phyloP scores from a whole-genome alignment of 2,113 vertebrate species.

The Lipophrys pholis region DNA sequence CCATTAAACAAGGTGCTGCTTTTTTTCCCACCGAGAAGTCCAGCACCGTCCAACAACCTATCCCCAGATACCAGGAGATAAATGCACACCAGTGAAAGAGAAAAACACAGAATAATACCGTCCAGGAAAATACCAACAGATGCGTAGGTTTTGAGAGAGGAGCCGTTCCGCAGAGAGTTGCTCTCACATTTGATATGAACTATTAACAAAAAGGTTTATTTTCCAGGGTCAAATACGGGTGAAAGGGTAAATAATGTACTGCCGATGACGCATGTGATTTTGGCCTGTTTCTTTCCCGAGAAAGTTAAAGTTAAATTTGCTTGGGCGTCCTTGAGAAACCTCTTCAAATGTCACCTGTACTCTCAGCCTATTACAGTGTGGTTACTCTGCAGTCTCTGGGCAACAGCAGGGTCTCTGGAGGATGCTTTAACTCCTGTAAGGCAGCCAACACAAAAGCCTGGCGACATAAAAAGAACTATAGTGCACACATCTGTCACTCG shows the following conservation, averaged over 20 bases:
- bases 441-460: slow-evolving; percentile 14
- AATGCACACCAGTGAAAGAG: slow-evolving; percentile 5
- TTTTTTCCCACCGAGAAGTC: neutral
- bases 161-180: too few species aligned
- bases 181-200: too few species aligned
- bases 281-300: neutral
- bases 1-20: slow-evolving; percentile 6
- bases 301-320: neutral
- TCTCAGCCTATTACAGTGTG: slow-evolving; percentile 7
- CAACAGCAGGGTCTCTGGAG: slow-evolving; percentile 26
- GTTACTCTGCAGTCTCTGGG: slow-evolving; percentile 32
- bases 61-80: slow-evolving; percentile 10
- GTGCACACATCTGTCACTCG: neutral
- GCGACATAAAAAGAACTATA: neutral
- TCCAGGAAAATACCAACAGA: neutral
- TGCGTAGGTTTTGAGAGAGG: neutral
- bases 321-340: slow-evolving; percentile 7
- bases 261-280: neutral
- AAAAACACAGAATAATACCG: neutral
- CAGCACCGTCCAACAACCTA: slow-evolving; percentile 20
- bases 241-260: neutral
- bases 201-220: too few species aligned
- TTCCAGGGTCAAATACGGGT: too few species aligned
- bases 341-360: neutral
- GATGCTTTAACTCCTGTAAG: slow-evolving; percentile 21